Percentiles rank a stretch among this genome's conserved stretches.
Evolutionary conservation across 1,140 invertebrate genomes (phyloP).

Genomic region (Pseudomyrmex flavicornis): DNA sequence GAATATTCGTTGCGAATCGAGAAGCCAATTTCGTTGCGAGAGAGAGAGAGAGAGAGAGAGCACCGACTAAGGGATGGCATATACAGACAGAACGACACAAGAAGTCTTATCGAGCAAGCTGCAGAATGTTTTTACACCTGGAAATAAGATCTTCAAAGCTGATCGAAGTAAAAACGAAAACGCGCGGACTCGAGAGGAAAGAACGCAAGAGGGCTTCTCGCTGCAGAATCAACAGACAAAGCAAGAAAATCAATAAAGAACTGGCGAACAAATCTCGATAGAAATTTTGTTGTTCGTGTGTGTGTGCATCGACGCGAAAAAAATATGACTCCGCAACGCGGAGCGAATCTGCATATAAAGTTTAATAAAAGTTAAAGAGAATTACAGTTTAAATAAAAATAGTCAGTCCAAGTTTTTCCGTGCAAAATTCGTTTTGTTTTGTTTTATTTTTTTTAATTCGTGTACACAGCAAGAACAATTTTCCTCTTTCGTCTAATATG

Average conservation of each 20-base stretch:
- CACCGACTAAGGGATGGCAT: constrained; percentile 35
- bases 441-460: background rate
- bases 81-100: constrained; percentile 38
- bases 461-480: background rate
- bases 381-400: background rate
- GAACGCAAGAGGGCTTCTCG: constrained; percentile 18
- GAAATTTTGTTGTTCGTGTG: constrained; percentile 45
- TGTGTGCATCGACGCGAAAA: background rate
- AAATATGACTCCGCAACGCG: background rate
- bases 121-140: constrained; percentile 58
- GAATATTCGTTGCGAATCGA: constrained; percentile 37
- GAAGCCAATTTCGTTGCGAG: constrained; percentile 14
- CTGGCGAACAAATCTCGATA: constrained; percentile 46
- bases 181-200: constrained; percentile 35
- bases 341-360: background rate
- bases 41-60: constrained; percentile 21
- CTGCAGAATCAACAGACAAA: constrained; percentile 56
- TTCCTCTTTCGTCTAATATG: too few relatives aligned
- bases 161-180: constrained; percentile 58
- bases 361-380: constrained; percentile 19
- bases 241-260: constrained; percentile 58
- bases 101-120: constrained; percentile 57
- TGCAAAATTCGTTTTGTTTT: background rate
- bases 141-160: constrained; percentile 60
- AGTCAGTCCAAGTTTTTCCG: background rate